A percentile compares a stretch with the other conserved stretches of the same genome.
These are phyloP conservation scores for Anabacerthia variegaticeps DNA, from an alignment of 2,797 vertebrate genomes.

Conservation along the genomic window DNA sequence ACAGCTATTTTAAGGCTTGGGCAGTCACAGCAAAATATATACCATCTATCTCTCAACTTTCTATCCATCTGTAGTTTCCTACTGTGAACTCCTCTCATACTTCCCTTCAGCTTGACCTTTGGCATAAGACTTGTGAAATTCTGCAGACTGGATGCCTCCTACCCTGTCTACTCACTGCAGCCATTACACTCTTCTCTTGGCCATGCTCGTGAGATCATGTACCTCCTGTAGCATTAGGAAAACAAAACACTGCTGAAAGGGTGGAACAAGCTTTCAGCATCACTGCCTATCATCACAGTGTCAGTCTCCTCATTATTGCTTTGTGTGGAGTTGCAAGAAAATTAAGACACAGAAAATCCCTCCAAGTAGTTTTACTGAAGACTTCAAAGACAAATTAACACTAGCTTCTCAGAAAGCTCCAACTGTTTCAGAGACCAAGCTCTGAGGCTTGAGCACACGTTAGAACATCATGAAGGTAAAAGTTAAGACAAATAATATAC, in stretches of 20 bases:
- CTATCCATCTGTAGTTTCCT: constrained; percentile 35
- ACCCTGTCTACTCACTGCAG: constrained; percentile 28
- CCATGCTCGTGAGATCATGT: neutral
- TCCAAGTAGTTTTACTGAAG: constrained; percentile 32
- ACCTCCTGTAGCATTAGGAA: neutral
- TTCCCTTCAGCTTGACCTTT: constrained; percentile 34
- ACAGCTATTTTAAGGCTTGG: neutral
- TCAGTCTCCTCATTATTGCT: constrained; percentile 58
- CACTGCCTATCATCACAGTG: constrained; percentile 17
- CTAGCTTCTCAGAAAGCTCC: neutral
- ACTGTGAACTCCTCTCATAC: constrained; percentile 12
- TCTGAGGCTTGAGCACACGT: neutral
- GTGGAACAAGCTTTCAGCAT: constrained; percentile 28
- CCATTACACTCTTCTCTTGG: constrained; percentile 41
- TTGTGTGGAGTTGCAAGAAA: constrained; percentile 41
- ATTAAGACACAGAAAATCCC: constrained; percentile 39
- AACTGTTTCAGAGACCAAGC: neutral
- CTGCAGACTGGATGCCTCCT: neutral
- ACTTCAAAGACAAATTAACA: constrained; percentile 5
- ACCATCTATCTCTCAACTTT: constrained; percentile 15
- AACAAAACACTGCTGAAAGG: neutral
- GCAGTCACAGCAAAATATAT: neutral
- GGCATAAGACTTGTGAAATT: constrained; percentile 32
- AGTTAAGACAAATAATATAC: neutral
- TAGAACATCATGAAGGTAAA: neutral